phyloP scores from a whole-genome alignment of 2,113 vertebrate genomes.

The Struthio camelus region DNA sequence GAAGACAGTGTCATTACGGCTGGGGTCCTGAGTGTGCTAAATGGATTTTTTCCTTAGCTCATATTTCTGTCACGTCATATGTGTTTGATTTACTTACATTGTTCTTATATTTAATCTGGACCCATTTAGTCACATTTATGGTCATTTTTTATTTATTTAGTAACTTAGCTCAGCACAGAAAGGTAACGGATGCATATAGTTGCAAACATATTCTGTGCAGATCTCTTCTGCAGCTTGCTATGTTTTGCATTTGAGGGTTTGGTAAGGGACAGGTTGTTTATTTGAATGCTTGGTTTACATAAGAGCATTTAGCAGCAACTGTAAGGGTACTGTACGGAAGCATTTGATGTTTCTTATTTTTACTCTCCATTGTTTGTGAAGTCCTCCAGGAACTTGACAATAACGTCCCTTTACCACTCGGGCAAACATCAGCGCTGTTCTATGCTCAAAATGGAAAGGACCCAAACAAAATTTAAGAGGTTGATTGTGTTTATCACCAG shows the following conservation, averaged over 20 bases:
- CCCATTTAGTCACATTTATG: slow-evolving; percentile 17
- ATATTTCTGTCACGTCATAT: background rate
- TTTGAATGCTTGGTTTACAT: slow-evolving; percentile 15
- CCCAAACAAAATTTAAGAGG: background rate
- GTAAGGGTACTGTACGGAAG: background rate
- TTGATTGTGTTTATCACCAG: fast-evolving
- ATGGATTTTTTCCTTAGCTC: background rate
- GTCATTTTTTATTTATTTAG: slow-evolving; percentile 31
- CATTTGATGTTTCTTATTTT: background rate
- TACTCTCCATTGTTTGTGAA: background rate
- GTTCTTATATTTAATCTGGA: slow-evolving; percentile 19
- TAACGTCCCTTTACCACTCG: background rate
- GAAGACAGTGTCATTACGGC: background rate
- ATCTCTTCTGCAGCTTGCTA: background rate
- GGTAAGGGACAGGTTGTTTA: background rate
- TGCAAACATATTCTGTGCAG: background rate
- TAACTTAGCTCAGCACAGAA: background rate
- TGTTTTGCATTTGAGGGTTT: background rate
- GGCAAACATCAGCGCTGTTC: background rate
- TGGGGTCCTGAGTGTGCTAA: background rate
- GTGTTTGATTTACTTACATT: slow-evolving; percentile 38
- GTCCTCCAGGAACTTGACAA: background rate
- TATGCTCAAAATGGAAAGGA: background rate
- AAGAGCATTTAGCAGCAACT: background rate
- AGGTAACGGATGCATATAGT: background rate